These are phyloP conservation scores for Rhagoletis pomonella DNA, from an alignment of 1,140 invertebrate species.

Conservation along the genomic window DNA sequence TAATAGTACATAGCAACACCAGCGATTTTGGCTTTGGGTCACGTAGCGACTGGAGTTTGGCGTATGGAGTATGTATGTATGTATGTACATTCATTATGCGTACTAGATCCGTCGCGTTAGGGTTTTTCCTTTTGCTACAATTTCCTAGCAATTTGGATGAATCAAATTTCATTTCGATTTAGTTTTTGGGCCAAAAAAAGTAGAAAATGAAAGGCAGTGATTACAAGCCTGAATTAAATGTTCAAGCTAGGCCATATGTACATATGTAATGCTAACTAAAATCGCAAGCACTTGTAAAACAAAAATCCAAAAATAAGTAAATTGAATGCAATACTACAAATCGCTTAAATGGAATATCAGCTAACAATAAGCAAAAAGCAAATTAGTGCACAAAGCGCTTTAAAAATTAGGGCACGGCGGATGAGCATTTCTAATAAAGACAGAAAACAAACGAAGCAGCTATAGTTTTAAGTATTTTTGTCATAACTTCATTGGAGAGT, in stretches of 20 bases:
- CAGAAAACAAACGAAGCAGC: too few relatives aligned
- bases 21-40: slow-evolving; percentile 10
- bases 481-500: too few relatives aligned
- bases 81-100: neutral
- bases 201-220: slow-evolving; percentile 3
- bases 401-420: too few relatives aligned
- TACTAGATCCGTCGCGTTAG: neutral
- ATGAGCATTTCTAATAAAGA: too few relatives aligned
- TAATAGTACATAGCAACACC: neutral
- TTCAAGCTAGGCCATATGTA: neutral
- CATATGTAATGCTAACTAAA: too few relatives aligned
- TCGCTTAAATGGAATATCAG: too few relatives aligned
- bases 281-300: too few relatives aligned
- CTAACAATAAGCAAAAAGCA: too few relatives aligned
- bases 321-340: too few relatives aligned
- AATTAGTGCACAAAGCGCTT: too few relatives aligned
- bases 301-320: too few relatives aligned
- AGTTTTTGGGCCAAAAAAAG: neutral
- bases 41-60: neutral
- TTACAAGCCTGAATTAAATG: neutral
- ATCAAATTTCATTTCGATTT: slow-evolving; percentile 19
- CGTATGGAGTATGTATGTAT: neutral
- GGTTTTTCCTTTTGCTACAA: neutral
- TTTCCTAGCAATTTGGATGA: neutral
- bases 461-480: too few relatives aligned